A percentile compares a stretch with the other conserved stretches of the same genome.
Conservation (phyloP, 53 echinoderm and acorn worm species). For the Antedon mediterranea region DNA sequence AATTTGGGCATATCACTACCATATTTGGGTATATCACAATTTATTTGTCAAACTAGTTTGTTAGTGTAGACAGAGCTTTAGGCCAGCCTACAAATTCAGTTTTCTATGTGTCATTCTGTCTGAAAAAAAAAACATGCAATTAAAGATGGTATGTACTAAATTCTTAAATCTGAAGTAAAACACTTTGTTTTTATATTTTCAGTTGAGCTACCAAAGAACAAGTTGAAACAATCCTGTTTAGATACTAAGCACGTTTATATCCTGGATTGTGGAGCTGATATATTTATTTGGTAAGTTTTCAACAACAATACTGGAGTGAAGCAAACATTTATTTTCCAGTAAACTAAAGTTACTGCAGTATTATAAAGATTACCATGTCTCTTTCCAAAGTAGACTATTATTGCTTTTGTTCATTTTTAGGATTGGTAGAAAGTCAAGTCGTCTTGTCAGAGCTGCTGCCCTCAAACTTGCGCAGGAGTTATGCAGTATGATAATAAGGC, state of each 20-base stretch:
- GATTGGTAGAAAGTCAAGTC: constrained; percentile 86
- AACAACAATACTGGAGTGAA: too few relatives aligned
- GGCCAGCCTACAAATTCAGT: too few relatives aligned
- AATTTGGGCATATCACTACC: too few relatives aligned
- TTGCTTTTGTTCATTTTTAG: constrained; percentile 12
- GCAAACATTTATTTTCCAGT: too few relatives aligned
- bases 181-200: constrained; percentile 5
- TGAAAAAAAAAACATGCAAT: too few relatives aligned
- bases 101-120: too few relatives aligned
- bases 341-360: too few relatives aligned
- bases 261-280: constrained; percentile 87
- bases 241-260: constrained; percentile 92
- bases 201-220: constrained; percentile 85
- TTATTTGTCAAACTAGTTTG: too few relatives aligned
- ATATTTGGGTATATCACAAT: too few relatives aligned
- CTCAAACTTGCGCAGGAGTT: constrained; percentile 86
- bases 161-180: too few relatives aligned
- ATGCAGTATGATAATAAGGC: constrained; percentile 63
- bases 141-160: too few relatives aligned
- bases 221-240: constrained; percentile 48
- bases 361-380: neutral
- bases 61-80: too few relatives aligned
- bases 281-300: constrained; percentile 96
- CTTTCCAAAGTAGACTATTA: neutral
- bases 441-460: constrained; percentile 84